Evolutionary conservation across 2,113 vertebrate genomes (phyloP), one percentile per base, ranked within the genome.

Genomic region (Todiramphus chloris): DNA sequence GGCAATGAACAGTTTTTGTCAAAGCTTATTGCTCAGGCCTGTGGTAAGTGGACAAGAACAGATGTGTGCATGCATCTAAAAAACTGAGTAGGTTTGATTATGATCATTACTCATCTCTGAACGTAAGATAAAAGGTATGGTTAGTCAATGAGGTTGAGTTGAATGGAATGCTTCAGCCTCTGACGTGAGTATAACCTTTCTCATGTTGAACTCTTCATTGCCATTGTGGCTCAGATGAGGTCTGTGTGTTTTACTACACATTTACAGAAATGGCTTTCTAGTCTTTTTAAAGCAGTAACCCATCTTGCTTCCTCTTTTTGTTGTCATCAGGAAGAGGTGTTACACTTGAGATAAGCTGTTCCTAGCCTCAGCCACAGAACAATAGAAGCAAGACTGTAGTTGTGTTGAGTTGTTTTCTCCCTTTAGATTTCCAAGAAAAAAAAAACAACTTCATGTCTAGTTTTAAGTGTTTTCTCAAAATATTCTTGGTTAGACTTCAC

Each of bases 11-110:
- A 91, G 7, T 99, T 99, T 94, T 97, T 99, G 58, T 97, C 99
- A 33, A 98, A 98, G 69, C 99, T 99, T 66, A 99, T 99, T 27
- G 98, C 99, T 35, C 97, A 99, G 96, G 99, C 99, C 31, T 99
- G 99, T 95, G 99, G 99, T 99, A 96, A 98, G 99, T 94, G 66
- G 18, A 64, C 66, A 62, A 62, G 28, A 79, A 19, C 5, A 55
- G 53, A 11, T 62, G 19, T 58, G 58, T 74, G 39, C 6, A 10
- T 30, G 41, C 25, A 35, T 86, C 55, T 91, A 0, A 66, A 86
- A 74, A 69, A 9, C 13, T 8, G 7, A n/a, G 11, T 27, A 18
- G 6, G 4, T 90, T 94, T 93, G 23, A 18, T 43, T 53, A 4
- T 50, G 27, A 14, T 81, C 4, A 1, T 67, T 55, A 15, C 6